Base-by-base conservation (phyloP, 53 echinoderm and acorn worm genomes). In the Apostichopus leukothele region DNA sequence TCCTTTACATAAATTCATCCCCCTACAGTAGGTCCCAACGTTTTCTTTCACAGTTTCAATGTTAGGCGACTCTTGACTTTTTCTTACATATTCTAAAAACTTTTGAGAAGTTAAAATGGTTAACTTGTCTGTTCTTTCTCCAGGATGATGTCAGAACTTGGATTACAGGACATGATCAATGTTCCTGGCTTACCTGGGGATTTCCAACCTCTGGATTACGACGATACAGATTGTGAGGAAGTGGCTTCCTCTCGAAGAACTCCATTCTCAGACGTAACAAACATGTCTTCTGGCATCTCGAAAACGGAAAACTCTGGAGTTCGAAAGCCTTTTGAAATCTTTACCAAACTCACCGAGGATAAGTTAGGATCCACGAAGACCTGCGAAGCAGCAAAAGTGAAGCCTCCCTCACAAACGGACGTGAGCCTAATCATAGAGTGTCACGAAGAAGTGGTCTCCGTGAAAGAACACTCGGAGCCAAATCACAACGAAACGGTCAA, bases 141-240 rank as follows among this genome's bases (percentile, higher is more conserved):
- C 85, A 66, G 85, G 67, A 85, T 14, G 18, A 85, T 85, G 85
- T 63, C 85, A 27, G 67, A 67, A 50, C 66, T 85, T 8, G 50
- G 21, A 18, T 25, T 85, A 50, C 59, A 9, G 57, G 67, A 85
- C 39, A 6, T 85, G 11, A 57, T 71, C 16, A 71, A n/a, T 18
- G 71, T 71, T 19, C 71, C 85, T 50, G 85, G 27, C 23, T 60
- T 85, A 14, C 85, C 85, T 39, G 85, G 85, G 1, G 85, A 85
- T 18, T 85, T 85, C 39, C 20, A 67, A 18, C 85, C 85, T 8
- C 20, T 85, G 85, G 85, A 85, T 60, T 85, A 67, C 67, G 85
- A 85, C 12, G 85, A 85, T 51, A 59, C 57, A 67, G 67, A 66
- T 39, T 57, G 60, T 13, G 7, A 57, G 7, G 63, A 63, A 13